Conservation (phyloP, 2,888 invertebrate genomes). For the Amblyjoppa proteus region DNA sequence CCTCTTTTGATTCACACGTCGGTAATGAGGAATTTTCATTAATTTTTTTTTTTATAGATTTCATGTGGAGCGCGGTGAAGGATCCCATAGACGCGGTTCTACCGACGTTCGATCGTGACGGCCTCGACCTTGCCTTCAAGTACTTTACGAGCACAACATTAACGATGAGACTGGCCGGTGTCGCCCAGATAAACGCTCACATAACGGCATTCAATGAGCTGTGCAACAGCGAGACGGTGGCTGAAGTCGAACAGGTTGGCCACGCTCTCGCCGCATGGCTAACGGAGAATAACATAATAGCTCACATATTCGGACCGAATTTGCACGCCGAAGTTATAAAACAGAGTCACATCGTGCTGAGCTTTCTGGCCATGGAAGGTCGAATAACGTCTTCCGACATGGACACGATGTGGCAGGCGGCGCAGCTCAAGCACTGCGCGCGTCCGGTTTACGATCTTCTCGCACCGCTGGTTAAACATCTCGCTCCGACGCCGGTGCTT, state of each 20-base stretch:
- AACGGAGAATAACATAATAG: conserved; percentile 94
- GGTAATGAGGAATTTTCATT: neutral
- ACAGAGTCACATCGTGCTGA: conserved; percentile 96
- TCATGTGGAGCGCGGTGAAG: conserved; percentile 98
- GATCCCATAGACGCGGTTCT: conserved; percentile 95
- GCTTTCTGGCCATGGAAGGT: conserved; percentile 96
- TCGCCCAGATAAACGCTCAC: conserved; percentile 97
- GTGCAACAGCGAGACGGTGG: conserved; percentile 94
- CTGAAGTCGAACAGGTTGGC: conserved; percentile 94
- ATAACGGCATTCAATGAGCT: conserved; percentile 96
- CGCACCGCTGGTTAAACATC: conserved; percentile 95
- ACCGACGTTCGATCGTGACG: conserved; percentile 94
- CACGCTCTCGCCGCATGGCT: conserved; percentile 95
- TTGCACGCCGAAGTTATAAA: conserved; percentile 98
- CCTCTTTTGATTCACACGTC: no score
- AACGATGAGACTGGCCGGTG: conserved; percentile 96
- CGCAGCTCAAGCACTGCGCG: conserved; percentile 97
- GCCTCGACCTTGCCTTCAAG: conserved; percentile 96
- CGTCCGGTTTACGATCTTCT: conserved; percentile 96
- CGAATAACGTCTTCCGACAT: conserved; percentile 96
- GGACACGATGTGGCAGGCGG: conserved; percentile 97
- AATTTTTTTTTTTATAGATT: conserved; percentile 87
- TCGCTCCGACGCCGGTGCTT: conserved; percentile 94
- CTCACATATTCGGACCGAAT: conserved; percentile 98
- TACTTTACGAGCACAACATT: conserved; percentile 97